Evolutionary conservation across 2,797 vertebrate species (phyloP).

Genomic region (Cygnus olor): DNA sequence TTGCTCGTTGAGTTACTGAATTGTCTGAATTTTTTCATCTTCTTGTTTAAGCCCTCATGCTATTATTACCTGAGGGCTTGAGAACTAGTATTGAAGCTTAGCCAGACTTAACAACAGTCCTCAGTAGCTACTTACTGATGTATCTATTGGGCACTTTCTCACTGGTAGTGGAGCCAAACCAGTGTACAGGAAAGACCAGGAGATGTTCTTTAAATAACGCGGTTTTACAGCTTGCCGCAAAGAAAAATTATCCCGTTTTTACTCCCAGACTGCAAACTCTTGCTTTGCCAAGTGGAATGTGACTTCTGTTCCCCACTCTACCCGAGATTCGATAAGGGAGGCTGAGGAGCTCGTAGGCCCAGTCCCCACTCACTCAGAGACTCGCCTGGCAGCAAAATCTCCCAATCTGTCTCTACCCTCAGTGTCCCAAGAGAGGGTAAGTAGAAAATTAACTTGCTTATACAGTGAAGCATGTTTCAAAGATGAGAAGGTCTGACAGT

Average conservation of each 20-base stretch:
- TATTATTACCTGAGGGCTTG: background rate
- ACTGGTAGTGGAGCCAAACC: background rate
- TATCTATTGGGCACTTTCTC: background rate
- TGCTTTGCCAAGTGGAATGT: slow-evolving; percentile 76
- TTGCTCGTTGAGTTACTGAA: background rate
- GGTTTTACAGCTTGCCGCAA: slow-evolving; percentile 46
- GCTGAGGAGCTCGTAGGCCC: slow-evolving; percentile 70
- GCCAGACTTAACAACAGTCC: background rate
- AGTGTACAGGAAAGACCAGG: background rate
- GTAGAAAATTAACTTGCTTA: slow-evolving; percentile 53
- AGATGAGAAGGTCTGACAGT: slow-evolving; percentile 22
- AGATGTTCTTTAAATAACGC: slow-evolving; percentile 31
- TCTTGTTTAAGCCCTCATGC: background rate
- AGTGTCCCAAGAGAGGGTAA: slow-evolving; percentile 73
- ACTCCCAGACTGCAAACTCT: slow-evolving; percentile 74
- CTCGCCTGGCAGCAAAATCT: slow-evolving; percentile 68
- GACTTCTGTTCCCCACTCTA: slow-evolving; percentile 63
- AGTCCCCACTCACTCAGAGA: slow-evolving; percentile 66
- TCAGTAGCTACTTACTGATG: background rate
- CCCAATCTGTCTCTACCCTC: slow-evolving; percentile 71
- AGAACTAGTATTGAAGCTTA: background rate
- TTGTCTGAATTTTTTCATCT: slow-evolving; percentile 16
- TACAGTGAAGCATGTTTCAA: slow-evolving; percentile 15
- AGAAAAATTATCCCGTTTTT: slow-evolving; percentile 69
- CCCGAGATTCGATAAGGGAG: slow-evolving; percentile 72